Conservation (phyloP, 1,140 invertebrate species). For the Drosophila ercepeae region DNA sequence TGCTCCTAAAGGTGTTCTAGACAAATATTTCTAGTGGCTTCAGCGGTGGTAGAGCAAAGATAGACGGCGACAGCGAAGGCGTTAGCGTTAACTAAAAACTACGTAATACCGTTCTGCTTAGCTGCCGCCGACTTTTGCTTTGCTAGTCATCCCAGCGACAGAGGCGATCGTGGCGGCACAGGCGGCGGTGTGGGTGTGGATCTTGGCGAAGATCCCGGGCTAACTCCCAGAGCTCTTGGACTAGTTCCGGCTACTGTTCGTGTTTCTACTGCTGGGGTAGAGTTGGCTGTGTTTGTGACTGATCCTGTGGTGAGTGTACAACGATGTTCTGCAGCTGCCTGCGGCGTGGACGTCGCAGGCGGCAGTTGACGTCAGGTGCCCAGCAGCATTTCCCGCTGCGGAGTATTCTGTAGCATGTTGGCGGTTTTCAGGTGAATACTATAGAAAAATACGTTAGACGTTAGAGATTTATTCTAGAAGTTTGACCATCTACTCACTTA, state of each 20-base stretch:
- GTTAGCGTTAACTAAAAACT: conserved; percentile 33
- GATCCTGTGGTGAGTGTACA: conserved; percentile 21
- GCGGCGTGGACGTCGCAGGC: conserved; percentile 40
- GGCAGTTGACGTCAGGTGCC: conserved; percentile 76
- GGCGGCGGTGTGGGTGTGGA: conserved; percentile 65
- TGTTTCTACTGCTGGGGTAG: conserved; percentile 1
- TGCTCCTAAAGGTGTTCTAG: conserved; percentile 18
- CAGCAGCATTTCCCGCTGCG: conserved; percentile 71
- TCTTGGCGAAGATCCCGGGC: conserved; percentile 36
- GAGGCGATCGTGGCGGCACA: conserved; percentile 64
- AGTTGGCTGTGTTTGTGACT: background rate
- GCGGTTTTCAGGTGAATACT: conserved; percentile 79
- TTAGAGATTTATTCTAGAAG: background rate
- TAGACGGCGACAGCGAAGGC: conserved; percentile 37
- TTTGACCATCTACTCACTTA: conserved; percentile 56
- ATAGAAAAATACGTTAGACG: background rate
- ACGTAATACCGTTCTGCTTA: conserved; percentile 22
- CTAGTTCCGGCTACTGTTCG: conserved; percentile 4
- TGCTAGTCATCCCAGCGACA: conserved; percentile 67
- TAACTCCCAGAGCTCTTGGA: conserved; percentile 15
- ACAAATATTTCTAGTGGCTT: conserved; percentile 12
- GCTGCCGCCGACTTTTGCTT: conserved; percentile 42
- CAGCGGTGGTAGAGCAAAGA: conserved; percentile 42
- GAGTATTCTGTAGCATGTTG: conserved; percentile 76
- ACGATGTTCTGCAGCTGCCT: conserved; percentile 41